Base-by-base conservation (phyloP, 2,888 invertebrate genomes). In the Ophion slaviceki region DNA sequence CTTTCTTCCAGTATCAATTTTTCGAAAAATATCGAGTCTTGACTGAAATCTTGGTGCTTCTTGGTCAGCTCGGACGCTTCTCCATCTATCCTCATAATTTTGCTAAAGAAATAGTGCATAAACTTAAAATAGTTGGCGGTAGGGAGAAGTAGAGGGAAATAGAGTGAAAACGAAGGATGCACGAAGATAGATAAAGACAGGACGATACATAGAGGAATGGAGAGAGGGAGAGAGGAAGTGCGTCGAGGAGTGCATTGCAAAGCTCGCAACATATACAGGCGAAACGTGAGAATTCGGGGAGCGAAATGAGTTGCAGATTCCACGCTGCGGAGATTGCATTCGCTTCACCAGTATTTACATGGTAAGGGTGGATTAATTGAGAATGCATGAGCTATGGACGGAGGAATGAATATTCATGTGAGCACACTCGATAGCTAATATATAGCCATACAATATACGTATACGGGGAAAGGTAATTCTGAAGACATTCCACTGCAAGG, bases 401-500 rank as follows among this genome's bases (percentile, higher is more conserved):
- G 84, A 76, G 77, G 85, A 75, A 85, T 90, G 90, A 90, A 90
- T 91, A 92, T 92, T 91, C 89, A 89, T 90, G 68, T 24, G 66
- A 70, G 77, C 72, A 78, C 78, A 87, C 86, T 67, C 76, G 77
- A 79, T 70, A 76, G 61, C 59, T 28, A n/a, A 72, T 84, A 1
- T 59, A 64, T 71, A 71, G 62, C 20, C 59, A 66, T 71, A 20
- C 68, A 67, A 76, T 70, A 47, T 74, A 47, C 24, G 36, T 59
- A 20, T 32, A 28, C 20, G n/a, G 36, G 36, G 28, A 32, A 68
- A 59, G 32, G n/a, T 45, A 36, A 53, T 14, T 53, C 5, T 53
- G 53, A 14, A 53, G 53, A 53, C 53, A 53, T 53, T 53, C 17
- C 17, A 53, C 53, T 17, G 11, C 17, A 17, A 53, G 53, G 5